These are phyloP conservation scores for Bujurquina vittata DNA, from an alignment of 2,113 vertebrate species.

Conservation along the genomic window DNA sequence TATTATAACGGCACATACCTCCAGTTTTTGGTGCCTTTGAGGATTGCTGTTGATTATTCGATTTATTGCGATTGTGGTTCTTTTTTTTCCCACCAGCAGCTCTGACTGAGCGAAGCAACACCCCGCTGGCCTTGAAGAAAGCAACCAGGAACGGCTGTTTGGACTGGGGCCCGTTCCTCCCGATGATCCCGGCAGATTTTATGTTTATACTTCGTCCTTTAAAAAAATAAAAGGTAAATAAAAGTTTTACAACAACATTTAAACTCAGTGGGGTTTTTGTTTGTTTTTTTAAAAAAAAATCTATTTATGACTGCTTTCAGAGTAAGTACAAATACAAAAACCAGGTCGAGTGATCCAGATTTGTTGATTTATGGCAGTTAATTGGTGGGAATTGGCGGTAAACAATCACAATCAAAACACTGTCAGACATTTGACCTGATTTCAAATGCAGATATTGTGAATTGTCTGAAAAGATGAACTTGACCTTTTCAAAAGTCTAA, in stretches of 20 bases:
- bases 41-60: conserved; percentile 87
- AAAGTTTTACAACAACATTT: conserved; percentile 12
- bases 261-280: neutral
- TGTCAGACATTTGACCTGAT: neutral
- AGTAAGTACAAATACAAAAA: neutral
- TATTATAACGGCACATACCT: conserved; percentile 79
- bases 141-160: conserved; percentile 98
- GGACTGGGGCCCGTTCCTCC: conserved; percentile 94
- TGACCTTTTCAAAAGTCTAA: neutral
- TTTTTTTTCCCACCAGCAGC: conserved; percentile 92
- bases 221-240: conserved; percentile 39
- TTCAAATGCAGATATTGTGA: neutral
- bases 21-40: conserved; percentile 85
- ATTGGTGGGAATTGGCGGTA: neutral
- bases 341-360: neutral
- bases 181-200: conserved; percentile 94
- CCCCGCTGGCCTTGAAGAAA: conserved; percentile 98
- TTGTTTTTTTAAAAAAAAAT: neutral
- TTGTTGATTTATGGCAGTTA: conserved; percentile 11
- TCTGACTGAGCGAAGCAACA: conserved; percentile 94
- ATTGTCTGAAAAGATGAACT: neutral
- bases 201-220: conserved; percentile 93
- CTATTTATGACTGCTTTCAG: conserved; percentile 5
- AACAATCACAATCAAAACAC: conserved; percentile 1
- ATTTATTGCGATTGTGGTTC: conserved; percentile 94